Evolutionary conservation across 2,888 invertebrate genomes (phyloP), one percentile per base, ranked within the genome.

Genomic region (Harpagoxenus sublaevis): DNA sequence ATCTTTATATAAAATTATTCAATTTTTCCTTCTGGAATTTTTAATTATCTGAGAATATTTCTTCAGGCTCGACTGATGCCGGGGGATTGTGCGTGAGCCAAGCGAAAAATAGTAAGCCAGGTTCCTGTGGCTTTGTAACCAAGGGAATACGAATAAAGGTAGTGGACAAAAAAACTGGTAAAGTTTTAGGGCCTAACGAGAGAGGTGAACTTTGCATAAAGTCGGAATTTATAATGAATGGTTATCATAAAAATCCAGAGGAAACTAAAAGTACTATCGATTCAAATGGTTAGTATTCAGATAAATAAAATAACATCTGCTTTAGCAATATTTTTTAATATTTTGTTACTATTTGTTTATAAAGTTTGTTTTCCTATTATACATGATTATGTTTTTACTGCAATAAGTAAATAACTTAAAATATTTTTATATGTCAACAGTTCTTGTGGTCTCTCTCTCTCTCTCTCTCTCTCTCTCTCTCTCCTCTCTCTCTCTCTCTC

Each of bases 241-340:
- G 81, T 18, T 92, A 91, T 65, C 84, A 88, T 48, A 85, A 84
- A 15, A 89, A 92, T 85, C 89, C 87, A 31, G 62, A 89, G 31
- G 85, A 82, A 8, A 92, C 90, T 9, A 71, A 68, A 5, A 73
- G 86, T 63, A 42, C 83, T 0, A 84, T 92, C 45, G 91, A 92
- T 75, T 42, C 84, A 10, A 87, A 91, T 48, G 90, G 91, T 92
- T 63, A 74, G 31, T 53, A n/a, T 28, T 77, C 4, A 28, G 8
- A 39, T 3, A 53, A 62, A 31, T 48, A 18, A 75, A 63, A 75
- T 74, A 28, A 35, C 23, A 73, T 45, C 8, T 31, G 5, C 5
- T 18, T 10, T 31, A 35, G 5, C 2, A 2, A 74, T 31, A 60
- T n/a, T 2, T 42, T 73, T 15, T 18, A 18, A 45, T 31, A 57